Percentiles rank a stretch among this genome's conserved stretches.
Conservation (phyloP, 2,113 vertebrate genomes). For the Cheirogaleus medius region DNA sequence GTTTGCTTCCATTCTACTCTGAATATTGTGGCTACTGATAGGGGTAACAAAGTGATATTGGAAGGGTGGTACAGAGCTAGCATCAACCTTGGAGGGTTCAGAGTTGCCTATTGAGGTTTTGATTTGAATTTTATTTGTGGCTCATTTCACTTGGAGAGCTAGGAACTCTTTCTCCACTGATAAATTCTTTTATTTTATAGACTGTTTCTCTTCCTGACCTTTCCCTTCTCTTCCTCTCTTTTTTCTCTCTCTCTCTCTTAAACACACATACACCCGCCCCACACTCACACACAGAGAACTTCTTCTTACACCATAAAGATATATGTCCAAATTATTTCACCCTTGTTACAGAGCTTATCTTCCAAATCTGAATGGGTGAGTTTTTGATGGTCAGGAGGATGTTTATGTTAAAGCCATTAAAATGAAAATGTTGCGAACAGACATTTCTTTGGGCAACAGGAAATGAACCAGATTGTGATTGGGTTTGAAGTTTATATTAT, state of each 20-base stretch:
- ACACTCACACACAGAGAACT: neutral
- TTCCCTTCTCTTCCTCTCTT: neutral
- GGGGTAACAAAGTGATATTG: neutral
- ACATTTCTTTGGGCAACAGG: conserved; percentile 61
- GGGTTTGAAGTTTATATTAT: conserved; percentile 67
- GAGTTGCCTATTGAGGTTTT: neutral
- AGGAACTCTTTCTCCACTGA: neutral
- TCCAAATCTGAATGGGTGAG: neutral
- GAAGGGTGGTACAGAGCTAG: neutral
- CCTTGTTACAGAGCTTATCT: neutral
- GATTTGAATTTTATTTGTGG: neutral
- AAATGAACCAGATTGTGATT: conserved; percentile 68
- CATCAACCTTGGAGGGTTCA: neutral
- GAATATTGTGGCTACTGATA: neutral
- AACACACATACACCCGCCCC: neutral
- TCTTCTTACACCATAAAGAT: neutral
- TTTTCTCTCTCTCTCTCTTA: neutral
- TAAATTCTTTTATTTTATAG: neutral
- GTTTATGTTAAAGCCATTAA: conserved; percentile 73
- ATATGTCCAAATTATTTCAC: conserved; percentile 7
- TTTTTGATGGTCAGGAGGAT: neutral
- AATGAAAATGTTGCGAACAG: conserved; percentile 28
- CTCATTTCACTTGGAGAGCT: neutral
- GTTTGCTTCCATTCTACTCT: neutral
- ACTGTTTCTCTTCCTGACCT: neutral